These are phyloP conservation scores for Ferrisia virgata DNA, from an alignment of 2,888 invertebrate genomes.

Conservation along the genomic window DNA sequence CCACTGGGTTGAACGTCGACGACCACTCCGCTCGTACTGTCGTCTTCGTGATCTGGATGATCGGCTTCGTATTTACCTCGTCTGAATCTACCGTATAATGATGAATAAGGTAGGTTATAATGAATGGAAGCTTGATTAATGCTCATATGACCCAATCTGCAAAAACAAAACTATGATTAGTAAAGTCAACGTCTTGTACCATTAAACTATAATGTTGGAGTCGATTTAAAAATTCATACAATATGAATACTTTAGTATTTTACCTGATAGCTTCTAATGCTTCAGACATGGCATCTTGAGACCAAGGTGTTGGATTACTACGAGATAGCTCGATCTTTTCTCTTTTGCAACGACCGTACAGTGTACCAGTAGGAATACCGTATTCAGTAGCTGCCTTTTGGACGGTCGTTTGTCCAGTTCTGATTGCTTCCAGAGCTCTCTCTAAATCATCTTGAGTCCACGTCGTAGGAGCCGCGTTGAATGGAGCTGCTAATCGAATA, in stretches of 20 bases:
- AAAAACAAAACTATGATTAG: constrained; percentile 50
- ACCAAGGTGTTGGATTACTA: constrained; percentile 89
- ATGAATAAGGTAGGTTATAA: constrained; percentile 85
- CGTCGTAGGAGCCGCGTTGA: constrained; percentile 84
- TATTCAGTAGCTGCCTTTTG: constrained; percentile 82
- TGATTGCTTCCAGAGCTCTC: constrained; percentile 76
- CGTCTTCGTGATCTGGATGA: constrained; percentile 50
- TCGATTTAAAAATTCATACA: neutral
- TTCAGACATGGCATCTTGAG: constrained; percentile 89
- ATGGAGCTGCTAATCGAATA: constrained; percentile 82
- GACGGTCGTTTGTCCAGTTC: constrained; percentile 74
- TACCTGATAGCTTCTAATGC: constrained; percentile 81
- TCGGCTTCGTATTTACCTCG: constrained; percentile 73
- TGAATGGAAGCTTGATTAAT: constrained; percentile 91
- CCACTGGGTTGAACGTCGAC: constrained; percentile 41
- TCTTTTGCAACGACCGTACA: constrained; percentile 83
- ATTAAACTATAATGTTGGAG: too few species aligned
- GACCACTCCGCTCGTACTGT: constrained; percentile 39
- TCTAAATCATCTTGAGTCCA: constrained; percentile 83
- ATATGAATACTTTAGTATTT: neutral
- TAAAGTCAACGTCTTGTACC: too few species aligned
- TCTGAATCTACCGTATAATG: constrained; percentile 83
- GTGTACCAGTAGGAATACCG: constrained; percentile 83
- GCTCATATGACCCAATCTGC: constrained; percentile 84
- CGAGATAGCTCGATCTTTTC: constrained; percentile 86